Conservation (phyloP, 2,888 invertebrate species). For the Tanypteryx hageni region DNA sequence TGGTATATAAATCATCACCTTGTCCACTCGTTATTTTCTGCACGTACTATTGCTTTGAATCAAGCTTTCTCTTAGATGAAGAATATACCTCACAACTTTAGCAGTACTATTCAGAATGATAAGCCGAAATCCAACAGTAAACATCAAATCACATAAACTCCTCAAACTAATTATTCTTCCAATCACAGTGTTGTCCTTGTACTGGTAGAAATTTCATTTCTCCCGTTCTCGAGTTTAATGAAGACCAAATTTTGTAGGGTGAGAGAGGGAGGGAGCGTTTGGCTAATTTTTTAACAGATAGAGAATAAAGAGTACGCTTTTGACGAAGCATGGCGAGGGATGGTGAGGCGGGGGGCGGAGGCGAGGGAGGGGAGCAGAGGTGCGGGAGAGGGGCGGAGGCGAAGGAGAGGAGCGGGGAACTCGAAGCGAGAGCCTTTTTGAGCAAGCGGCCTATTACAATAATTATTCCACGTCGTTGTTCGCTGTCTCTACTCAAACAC, state of each 20-base stretch:
- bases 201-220: not conserved
- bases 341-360: not conserved
- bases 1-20: too few species aligned
- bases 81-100: too few species aligned
- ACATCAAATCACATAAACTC: too few species aligned
- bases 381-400: not conserved
- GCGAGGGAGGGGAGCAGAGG: not conserved
- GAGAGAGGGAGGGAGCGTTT: too few species aligned
- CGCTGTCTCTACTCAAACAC: not conserved
- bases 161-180: not conserved
- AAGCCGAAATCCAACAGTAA: too few species aligned
- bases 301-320: not conserved
- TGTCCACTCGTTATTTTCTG: too few species aligned
- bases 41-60: too few species aligned
- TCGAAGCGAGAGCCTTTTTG: not conserved
- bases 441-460: not conserved
- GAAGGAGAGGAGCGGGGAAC: not conserved
- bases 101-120: too few species aligned
- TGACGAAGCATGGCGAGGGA: not conserved
- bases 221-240: not conserved
- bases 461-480: constrained; percentile 10
- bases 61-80: too few species aligned
- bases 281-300: too few species aligned
- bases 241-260: constrained; percentile 6
- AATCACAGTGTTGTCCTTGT: not conserved